Percentiles rank a stretch among this genome's conserved stretches.
Conservation (phyloP, 2,797 vertebrate species). For the Chaetodon trifasciatus region DNA sequence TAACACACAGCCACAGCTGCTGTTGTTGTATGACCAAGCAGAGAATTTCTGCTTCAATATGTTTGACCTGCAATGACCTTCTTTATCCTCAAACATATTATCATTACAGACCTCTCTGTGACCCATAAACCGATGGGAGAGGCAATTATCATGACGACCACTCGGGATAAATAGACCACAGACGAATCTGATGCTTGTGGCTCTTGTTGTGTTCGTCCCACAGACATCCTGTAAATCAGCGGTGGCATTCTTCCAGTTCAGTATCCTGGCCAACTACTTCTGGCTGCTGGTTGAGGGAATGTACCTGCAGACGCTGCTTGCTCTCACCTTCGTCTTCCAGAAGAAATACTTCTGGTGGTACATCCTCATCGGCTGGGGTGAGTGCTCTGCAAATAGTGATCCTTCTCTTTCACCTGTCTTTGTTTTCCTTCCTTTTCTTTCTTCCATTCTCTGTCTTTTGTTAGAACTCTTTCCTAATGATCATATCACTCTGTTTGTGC, state of each 20-base stretch:
- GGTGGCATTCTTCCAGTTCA: conserved; percentile 90
- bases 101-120: conserved; percentile 4
- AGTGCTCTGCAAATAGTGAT: conserved; percentile 19
- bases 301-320: conserved; percentile 92
- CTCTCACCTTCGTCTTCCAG: conserved; percentile 90
- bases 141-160: not conserved
- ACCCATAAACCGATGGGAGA: not conserved
- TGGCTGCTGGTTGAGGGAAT: conserved; percentile 93
- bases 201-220: not conserved
- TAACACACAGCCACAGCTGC: not conserved
- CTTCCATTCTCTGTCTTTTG: not conserved
- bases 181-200: not conserved
- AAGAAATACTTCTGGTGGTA: conserved; percentile 93
- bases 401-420: not conserved
- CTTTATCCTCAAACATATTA: not conserved
- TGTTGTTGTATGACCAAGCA: not conserved
- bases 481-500: conserved; percentile 29
- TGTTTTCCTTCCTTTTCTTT: not conserved
- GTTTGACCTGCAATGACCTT: not conserved
- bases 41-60: not conserved
- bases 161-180: not conserved
- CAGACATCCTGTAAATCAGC: conserved; percentile 89
- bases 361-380: conserved; percentile 91
- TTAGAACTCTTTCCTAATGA: conserved; percentile 16
- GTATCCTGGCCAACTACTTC: conserved; percentile 92